Evolutionary conservation across 2,113 vertebrate genomes (phyloP), one percentile per base, ranked within the genome.

Genomic region (Pygathrix nemaeus): DNA sequence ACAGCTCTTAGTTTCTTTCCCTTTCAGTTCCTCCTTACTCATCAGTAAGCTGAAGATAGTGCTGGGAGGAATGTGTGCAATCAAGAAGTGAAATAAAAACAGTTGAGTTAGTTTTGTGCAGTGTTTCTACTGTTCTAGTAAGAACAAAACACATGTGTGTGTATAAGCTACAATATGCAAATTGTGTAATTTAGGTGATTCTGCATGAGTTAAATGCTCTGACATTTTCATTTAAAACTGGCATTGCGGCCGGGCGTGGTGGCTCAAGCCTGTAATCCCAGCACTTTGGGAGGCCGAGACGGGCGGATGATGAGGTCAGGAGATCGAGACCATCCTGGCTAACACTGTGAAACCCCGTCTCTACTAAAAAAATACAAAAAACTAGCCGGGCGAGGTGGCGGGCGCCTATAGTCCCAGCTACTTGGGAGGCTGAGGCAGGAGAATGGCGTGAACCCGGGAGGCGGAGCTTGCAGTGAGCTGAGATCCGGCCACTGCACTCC

Each of bases 11-110:
- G 27, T 73, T 92, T 21, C 68, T 80, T 88, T 59, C 52, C 45
- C 73, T 94, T 80, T 94, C 61, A 32, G 32, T 59, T 84, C 92
- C 72, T 84, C 20, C 50, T 83, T 68, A 88, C 50, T 64, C 70
- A 40, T 72, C 50, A 73, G 61, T 18, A n/a, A 79, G 25, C 61
- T 52, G 35, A 83, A 84, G 89, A 84, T 18, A 61, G 43, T 89
- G 50, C 52, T 66, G 32, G 14, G 25, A 55, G 52, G 43, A 82
- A 79, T 45, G 10, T 61, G 30, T 61, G 27, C 6, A n/a, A 59
- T 55, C 27, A 72, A 82, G 45, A 95, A 92, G n/a, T n/a, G 52
- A 95, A 72, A 45, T 84, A 85, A 80, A 83, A 94, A 88, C 50
- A 84, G 25, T 12, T 79, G 78, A 72, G 8, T 78, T 92, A 43